These are phyloP conservation scores for Leucophenga varia DNA, from an alignment of 1,140 invertebrate genomes.

Conservation along the genomic window DNA sequence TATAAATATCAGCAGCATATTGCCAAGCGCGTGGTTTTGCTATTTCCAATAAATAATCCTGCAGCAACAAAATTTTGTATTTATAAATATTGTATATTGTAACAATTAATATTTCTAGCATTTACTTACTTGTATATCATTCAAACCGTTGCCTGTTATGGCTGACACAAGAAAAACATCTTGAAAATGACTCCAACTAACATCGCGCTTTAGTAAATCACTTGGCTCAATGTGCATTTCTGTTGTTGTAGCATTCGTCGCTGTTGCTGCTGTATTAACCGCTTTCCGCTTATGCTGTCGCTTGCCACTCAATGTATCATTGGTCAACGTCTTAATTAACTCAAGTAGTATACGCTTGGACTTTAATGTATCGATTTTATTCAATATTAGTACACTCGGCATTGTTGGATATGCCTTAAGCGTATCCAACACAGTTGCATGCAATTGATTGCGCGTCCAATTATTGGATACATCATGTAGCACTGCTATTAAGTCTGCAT, in stretches of 20 bases:
- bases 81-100: too few relatives aligned
- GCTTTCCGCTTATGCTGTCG: conserved; percentile 7
- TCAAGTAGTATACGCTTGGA: conserved; percentile 74
- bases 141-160: conserved; percentile 73
- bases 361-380: conserved; percentile 84
- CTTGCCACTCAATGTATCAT: conserved; percentile 62
- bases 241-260: neutral
- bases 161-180: conserved; percentile 90
- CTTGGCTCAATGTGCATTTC: neutral
- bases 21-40: conserved; percentile 68
- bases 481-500: conserved; percentile 82
- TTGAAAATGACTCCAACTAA: conserved; percentile 74
- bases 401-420: conserved; percentile 66
- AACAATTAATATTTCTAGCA: neutral
- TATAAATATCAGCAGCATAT: conserved; percentile 66
- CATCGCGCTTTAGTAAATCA: conserved; percentile 21
- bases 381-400: conserved; percentile 79
- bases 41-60: conserved; percentile 71
- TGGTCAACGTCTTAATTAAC: conserved; percentile 68
- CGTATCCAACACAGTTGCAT: conserved; percentile 69
- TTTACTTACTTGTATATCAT: conserved; percentile 67
- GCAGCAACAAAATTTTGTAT: conserved; percentile 40
- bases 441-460: conserved; percentile 67
- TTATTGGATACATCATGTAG: conserved; percentile 80
- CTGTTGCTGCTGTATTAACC: neutral